Evolutionary conservation across 35 echinoderm and acorn worm genomes (phyloP).

Genomic region (Heliocidaris erythrogramma): DNA sequence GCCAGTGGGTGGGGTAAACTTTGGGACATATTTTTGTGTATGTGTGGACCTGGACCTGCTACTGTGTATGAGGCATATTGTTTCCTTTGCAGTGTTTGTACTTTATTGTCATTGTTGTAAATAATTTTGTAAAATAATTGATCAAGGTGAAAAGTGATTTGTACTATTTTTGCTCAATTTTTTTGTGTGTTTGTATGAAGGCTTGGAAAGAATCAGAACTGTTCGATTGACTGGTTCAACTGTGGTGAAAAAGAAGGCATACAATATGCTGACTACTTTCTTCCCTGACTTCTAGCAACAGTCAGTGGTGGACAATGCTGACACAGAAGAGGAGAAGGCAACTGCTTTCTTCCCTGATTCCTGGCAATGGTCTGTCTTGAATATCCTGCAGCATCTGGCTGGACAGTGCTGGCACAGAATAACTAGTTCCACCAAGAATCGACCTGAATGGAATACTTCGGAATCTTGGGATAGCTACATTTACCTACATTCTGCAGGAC

Average conservation of each 20-base stretch:
- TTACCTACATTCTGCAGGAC: not conserved
- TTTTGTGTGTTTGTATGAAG: not conserved
- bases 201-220: not conserved
- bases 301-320: not conserved
- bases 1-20: too few species aligned
- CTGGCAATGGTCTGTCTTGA: not conserved
- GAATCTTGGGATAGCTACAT: not conserved
- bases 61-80: too few species aligned
- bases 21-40: too few species aligned
- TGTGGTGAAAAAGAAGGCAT: not conserved
- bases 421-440: not conserved
- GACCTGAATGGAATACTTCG: not conserved
- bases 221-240: not conserved
- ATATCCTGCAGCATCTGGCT: not conserved
- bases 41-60: too few species aligned
- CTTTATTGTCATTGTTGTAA: not conserved
- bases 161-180: too few species aligned
- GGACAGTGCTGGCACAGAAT: not conserved
- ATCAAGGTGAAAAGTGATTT: too few species aligned
- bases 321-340: not conserved
- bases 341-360: not conserved
- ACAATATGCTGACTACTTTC: conserved; percentile 1
- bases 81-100: not conserved
- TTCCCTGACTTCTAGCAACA: not conserved
- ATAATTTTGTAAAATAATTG: not conserved